A percentile compares a stretch with the other conserved stretches of the same genome.
Conservation (phyloP, 2,888 invertebrate genomes). For the Hoplodrina blanda region DNA sequence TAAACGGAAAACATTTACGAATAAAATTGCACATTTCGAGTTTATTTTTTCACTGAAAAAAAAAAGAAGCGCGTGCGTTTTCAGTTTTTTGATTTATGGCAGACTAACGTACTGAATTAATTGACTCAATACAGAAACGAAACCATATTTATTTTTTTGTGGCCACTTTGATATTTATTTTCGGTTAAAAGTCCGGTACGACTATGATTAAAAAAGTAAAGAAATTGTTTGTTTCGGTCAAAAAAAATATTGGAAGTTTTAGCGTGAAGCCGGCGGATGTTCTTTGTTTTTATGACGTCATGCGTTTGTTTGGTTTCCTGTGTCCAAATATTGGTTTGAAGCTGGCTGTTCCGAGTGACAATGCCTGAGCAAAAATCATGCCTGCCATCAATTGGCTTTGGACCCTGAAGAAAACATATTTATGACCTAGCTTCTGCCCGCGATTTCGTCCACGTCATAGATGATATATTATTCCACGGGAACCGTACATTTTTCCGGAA, state of each 20-base stretch:
- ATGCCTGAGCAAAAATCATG: not conserved
- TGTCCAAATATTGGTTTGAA: slow-evolving; percentile 34
- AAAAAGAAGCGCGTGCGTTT: slow-evolving; percentile 46
- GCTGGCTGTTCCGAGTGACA: slow-evolving; percentile 7
- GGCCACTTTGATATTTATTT: slow-evolving; percentile 49
- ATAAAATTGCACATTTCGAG: slow-evolving; percentile 57
- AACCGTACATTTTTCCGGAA: too few relatives aligned
- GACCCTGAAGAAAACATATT: not conserved
- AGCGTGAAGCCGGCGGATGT: slow-evolving; percentile 12
- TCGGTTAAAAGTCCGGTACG: slow-evolving; percentile 38
- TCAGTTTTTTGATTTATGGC: slow-evolving; percentile 58
- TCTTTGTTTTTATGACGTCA: slow-evolving; percentile 28
- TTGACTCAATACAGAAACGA: slow-evolving; percentile 58
- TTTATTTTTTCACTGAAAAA: slow-evolving; percentile 47
- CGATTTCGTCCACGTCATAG: too few relatives aligned
- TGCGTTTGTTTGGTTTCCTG: slow-evolving; percentile 15
- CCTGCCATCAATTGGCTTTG: not conserved
- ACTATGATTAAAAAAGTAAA: slow-evolving; percentile 37
- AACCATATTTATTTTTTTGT: slow-evolving; percentile 57
- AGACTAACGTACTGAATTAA: slow-evolving; percentile 57
- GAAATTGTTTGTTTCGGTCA: slow-evolving; percentile 45
- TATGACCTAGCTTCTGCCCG: not conserved
- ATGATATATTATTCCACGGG: too few relatives aligned
- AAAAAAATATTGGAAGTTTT: slow-evolving; percentile 42
- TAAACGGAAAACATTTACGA: slow-evolving; percentile 77